A percentile compares a stretch with the other conserved stretches of the same genome.
phyloP scores from a whole-genome alignment of 2,113 vertebrate genomes.

The Meleagris gallopavo region DNA sequence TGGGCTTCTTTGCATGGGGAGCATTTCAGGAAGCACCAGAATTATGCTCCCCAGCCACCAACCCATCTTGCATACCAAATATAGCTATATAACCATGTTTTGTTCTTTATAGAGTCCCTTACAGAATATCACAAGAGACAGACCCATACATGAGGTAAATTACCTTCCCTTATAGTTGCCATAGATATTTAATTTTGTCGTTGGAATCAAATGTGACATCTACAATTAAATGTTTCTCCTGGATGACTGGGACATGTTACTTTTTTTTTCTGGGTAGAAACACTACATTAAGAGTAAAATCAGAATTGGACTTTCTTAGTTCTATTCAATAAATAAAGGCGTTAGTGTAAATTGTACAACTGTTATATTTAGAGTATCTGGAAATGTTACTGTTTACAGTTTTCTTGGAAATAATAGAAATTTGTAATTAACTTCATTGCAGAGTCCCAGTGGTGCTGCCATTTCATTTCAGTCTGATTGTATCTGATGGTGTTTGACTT shows the following conservation, averaged over 20 bases:
- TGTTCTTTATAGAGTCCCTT: background rate
- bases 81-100: background rate
- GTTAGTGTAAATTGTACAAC: background rate
- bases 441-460: background rate
- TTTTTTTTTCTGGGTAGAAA: background rate
- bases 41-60: background rate
- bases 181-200: constrained; percentile 7
- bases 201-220: background rate
- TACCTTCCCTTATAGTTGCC: background rate
- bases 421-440: background rate
- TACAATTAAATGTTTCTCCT: background rate
- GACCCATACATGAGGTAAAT: background rate
- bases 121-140: constrained; percentile 31
- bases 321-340: background rate
- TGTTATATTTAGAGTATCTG: background rate
- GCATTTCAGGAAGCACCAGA: background rate
- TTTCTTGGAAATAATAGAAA: background rate
- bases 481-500: background rate
- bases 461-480: background rate
- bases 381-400: background rate
- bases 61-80: background rate
- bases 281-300: background rate
- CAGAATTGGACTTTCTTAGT: background rate
- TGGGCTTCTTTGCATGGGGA: background rate
- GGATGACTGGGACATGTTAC: fast-evolving